Evolutionary conservation across 2,888 invertebrate species (phyloP), one percentile per base, ranked within the genome.

Genomic region (Lysandra coridon): DNA sequence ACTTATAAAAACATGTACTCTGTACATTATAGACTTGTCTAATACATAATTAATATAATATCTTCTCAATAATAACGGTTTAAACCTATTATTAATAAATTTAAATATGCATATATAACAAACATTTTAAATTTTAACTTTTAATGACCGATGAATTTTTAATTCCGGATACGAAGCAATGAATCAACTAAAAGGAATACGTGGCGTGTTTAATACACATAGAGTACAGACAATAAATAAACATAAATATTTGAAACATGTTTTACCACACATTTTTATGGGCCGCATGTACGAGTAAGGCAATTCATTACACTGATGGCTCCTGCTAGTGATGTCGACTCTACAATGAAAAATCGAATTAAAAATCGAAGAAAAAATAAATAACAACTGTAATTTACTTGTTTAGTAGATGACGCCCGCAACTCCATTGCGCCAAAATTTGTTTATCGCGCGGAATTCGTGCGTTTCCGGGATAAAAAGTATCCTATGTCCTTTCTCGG

Each of bases 231-330:
- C 75, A 40, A 75, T 75, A 75, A 75, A 75, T 14, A 33, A 57
- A 76, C 76, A 76, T 30, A 53, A 23, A 53, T 17, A 57, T 69
- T 69, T 33, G 69, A 69, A 69, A 69, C 69, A 69, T 10, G 69
- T 69, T 90, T 89, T 86, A 88, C 87, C 86, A 85, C 84, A 88
- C 87, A 85, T 86, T 85, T 85, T 88, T 87, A 90, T 88, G 88
- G 88, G 86, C 86, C 84, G 81, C 80, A 80, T 83, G 86, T 79
- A 75, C 33, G 33, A 64, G 30, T 76, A 30, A 64, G 86, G 85
- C 91, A 88, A 92, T 93, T 91, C 92, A 93, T 94, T 93, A 91
- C 89, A 90, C 91, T 93, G 93, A 94, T 94, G 93, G 91, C 69
- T 14, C 33, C 1, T 12, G 69, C 69, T 69, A 69, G 69, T 69